Evolutionary conservation across 1,140 invertebrate genomes (phyloP), one percentile per base, ranked within the genome.

Genomic region (Drepana arcuata): DNA sequence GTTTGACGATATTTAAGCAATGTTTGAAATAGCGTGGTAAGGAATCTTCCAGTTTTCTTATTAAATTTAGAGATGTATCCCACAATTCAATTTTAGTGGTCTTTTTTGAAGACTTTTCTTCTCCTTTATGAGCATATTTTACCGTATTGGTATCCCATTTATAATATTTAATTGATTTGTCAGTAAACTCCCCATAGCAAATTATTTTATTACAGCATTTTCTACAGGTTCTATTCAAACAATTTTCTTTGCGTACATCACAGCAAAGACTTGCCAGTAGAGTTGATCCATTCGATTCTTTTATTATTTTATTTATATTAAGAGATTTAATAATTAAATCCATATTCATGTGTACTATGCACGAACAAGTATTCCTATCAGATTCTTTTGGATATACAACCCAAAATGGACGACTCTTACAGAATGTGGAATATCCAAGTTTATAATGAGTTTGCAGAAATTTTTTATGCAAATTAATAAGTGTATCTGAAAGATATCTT

Each of bases 391-490:
- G 38, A 16, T 14, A 18, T 6, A 41, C 14, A 13, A 33, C 25
- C 38, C 38, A 41, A 33, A 27, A 33, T 5, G 38, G 38, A 16
- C 38, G 18, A 27, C 27, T 12, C 11, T 18, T 33, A 27, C 38
- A 41, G 16, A 41, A 41, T 7, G 10, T 13, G 6, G 30, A 16
- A 18, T 41, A 41, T 21, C 36, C 31, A n/a, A 41, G 10, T 13
- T 16, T 16, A 16, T 7, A 18, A 18, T 14, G 13, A 9, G 11
- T 10, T 16, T 40, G 26, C 12, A 36, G 34, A 37, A n/a, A 30
- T 18, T 41, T 44, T 4, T 9, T 37, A 21, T 44, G 26, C 12
- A 41, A 32, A 24, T 50, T 44, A 29, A 41, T 44, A 10, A 50
- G 10, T n/a, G n/a, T 41, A 29, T 41, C 47, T 18, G 12, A 21